Evolutionary conservation across 1,140 invertebrate genomes (phyloP).

Genomic region (Zaprionus africanus): DNA sequence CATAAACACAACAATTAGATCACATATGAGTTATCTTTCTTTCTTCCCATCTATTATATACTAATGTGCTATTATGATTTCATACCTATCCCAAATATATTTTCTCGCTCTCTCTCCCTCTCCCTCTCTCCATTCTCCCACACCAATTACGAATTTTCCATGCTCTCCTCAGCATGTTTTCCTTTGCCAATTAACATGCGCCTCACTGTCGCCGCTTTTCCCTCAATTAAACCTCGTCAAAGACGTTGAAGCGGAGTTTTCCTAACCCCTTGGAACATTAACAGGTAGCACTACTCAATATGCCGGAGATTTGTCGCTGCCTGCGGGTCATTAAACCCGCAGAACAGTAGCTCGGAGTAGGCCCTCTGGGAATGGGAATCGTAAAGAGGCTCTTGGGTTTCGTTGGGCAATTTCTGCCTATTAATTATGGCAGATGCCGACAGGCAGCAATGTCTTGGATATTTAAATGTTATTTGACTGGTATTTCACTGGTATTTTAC

Average conservation of each 20-base stretch:
- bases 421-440: slow-evolving; percentile 53
- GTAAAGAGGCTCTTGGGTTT: slow-evolving; percentile 9
- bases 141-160: slow-evolving; percentile 23
- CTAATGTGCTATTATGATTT: not conserved
- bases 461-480: not conserved
- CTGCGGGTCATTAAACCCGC: slow-evolving; percentile 60
- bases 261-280: slow-evolving; percentile 25
- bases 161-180: slow-evolving; percentile 56
- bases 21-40: not conserved
- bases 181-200: slow-evolving; percentile 33
- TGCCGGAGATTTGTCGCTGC: slow-evolving; percentile 44
- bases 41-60: not conserved
- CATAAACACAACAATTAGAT: slow-evolving; percentile 2
- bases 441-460: not conserved
- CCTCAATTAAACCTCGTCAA: slow-evolving; percentile 44
- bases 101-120: not conserved
- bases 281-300: slow-evolving; percentile 57
- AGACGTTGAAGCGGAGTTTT: slow-evolving; percentile 17
- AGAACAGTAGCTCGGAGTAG: slow-evolving; percentile 51
- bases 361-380: slow-evolving; percentile 12
- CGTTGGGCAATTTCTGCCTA: slow-evolving; percentile 44
- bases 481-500: slow-evolving; percentile 7
- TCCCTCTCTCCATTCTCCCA: slow-evolving; percentile 14
- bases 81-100: not conserved
- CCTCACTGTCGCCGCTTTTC: slow-evolving; percentile 45